These are phyloP conservation scores for Latrodectus hesperus DNA, from an alignment of 2,888 invertebrate genomes.

Conservation along the genomic window DNA sequence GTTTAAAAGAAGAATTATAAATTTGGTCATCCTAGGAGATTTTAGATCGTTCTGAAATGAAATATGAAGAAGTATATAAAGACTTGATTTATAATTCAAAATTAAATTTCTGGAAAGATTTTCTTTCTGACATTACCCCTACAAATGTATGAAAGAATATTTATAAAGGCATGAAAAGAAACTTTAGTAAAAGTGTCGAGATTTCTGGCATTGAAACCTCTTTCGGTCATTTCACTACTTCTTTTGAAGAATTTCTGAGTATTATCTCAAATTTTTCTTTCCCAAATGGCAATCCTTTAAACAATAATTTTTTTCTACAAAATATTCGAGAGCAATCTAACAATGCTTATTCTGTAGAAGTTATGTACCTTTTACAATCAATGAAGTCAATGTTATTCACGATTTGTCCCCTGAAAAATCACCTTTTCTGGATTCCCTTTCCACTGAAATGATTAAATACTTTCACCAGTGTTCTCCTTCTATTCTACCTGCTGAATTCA, in stretches of 20 bases:
- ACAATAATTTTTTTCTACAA: neutral
- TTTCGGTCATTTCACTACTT: no score
- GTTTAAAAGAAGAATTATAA: no score
- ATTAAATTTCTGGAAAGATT: neutral
- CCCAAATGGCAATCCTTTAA: no score
- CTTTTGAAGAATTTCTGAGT: no score
- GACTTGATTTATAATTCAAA: neutral
- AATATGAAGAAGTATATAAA: neutral
- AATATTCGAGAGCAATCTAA: neutral
- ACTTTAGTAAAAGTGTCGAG: no score
- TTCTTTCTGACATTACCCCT: neutral
- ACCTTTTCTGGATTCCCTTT: neutral
- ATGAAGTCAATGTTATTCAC: neutral
- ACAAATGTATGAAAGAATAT: neutral
- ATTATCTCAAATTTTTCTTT: no score
- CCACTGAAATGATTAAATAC: conserved; percentile 3
- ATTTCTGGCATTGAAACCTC: no score
- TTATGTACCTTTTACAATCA: neutral
- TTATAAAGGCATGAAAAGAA: no score
- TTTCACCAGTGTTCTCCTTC: neutral
- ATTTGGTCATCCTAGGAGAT: no score
- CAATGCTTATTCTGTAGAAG: no score
- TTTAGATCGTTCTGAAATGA: no score
- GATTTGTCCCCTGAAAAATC: neutral
- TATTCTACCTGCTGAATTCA: neutral